Evolutionary conservation across 30 jellyfish, hydroid and myxozoan genomes (phyloP), one percentile per base, ranked within the genome.

Genomic region (Phacellophora camtschatica): DNA sequence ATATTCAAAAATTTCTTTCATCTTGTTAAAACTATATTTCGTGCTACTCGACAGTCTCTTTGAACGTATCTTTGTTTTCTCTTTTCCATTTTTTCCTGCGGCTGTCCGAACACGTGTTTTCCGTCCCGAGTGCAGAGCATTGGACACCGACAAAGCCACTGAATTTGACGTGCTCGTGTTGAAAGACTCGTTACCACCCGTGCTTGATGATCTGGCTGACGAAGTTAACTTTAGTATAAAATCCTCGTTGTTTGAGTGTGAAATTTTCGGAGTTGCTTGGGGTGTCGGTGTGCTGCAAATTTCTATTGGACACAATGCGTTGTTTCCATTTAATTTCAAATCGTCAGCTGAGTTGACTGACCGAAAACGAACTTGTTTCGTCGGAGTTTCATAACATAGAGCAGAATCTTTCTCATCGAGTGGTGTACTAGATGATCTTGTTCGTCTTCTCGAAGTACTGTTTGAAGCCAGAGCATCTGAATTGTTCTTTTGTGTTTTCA

Each of bases 101-200:
- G 62, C 5, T 4, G 16, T 13, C 59, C 65, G 41, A 20, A 33
- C 1, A 35, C 11, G 33, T 18, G 18, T 23, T n/a, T 35, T 66
- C 2, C 61, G 80, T 6, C 66, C 36, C 9, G 87, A 53, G 16
- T 27, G 77, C 34, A 50, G 43, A 5, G 86, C 86, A 6, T 22
- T 30, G 11, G 86, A 27, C n/a, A 30, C 50, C 22, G 87, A 74
- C 54, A 39, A 20, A 29, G 66, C 29, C 2, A 36, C 77, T 9
- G 87, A 23, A 50, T 25, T 74, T 24, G 74, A 39, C 10, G 66
- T 9, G 46, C 35, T 55, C 67, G 29, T 23, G 20, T 33, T 20
- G 39, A 54, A 54, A 11, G 77, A 36, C 20, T 39, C 67, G 22
- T 54, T 49, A 22, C 56, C 16, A 43, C 87, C 57, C 18, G 66